phyloP scores from a whole-genome alignment of 1,140 invertebrate genomes.

The Drosophila leontia region DNA sequence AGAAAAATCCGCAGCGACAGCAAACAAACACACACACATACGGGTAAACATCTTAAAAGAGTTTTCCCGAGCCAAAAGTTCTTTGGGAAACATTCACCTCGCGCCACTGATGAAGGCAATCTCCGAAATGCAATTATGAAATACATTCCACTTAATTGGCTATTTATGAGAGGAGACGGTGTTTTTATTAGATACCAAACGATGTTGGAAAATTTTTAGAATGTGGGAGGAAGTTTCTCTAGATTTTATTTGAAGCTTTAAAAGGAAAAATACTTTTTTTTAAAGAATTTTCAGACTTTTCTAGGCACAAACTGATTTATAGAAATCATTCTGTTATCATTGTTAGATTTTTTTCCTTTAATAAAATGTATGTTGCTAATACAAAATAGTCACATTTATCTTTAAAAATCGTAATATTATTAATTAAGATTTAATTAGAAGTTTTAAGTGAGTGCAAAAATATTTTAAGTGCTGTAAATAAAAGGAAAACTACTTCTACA shows the following conservation, averaged over 20 bases:
- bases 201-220: not conserved
- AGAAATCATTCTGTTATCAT: not conserved
- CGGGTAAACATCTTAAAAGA: conserved; percentile 10
- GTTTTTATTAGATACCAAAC: conserved; percentile 6
- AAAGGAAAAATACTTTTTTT: not conserved
- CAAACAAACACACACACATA: conserved; percentile 22
- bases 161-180: conserved; percentile 31
- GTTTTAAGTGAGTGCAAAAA: not conserved
- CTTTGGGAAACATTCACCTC: conserved; percentile 68
- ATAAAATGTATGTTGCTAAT: not conserved
- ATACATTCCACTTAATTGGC: conserved; percentile 49
- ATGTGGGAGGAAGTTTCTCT: not conserved
- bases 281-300: not conserved
- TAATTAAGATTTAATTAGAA: not conserved
- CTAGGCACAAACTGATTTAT: not conserved
- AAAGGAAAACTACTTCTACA: not conserved
- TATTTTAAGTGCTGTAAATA: not conserved
- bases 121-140: conserved; percentile 58
- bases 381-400: too few relatives aligned
- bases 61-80: conserved; percentile 62
- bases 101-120: conserved; percentile 43
- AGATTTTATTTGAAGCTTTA: too few relatives aligned
- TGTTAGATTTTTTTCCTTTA: not conserved
- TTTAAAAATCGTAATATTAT: too few relatives aligned
- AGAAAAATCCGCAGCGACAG: conserved; percentile 21